These are phyloP conservation scores for Enteromius unitaeniatus DNA, from an alignment of 2,797 vertebrate species.

Conservation along the genomic window DNA sequence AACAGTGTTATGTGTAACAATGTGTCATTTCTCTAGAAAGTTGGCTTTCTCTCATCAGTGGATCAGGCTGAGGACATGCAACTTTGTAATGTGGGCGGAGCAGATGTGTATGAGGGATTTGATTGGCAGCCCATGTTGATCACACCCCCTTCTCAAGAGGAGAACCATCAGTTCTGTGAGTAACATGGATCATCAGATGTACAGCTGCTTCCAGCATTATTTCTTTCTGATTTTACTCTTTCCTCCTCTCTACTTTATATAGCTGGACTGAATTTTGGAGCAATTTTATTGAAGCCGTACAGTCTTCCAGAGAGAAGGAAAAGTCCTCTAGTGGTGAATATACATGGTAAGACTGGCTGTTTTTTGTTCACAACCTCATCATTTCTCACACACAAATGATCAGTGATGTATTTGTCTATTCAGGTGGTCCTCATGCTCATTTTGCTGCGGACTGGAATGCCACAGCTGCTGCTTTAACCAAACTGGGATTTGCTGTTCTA, in stretches of 20 bases:
- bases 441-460: slow-evolving; percentile 83
- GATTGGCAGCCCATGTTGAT: slow-evolving; percentile 78
- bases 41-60: slow-evolving; percentile 72
- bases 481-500: slow-evolving; percentile 82
- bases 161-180: slow-evolving; percentile 77
- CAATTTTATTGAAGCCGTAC: slow-evolving; percentile 77
- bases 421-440: slow-evolving; percentile 86
- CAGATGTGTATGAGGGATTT: slow-evolving; percentile 71
- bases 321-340: slow-evolving; percentile 80
- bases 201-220: background rate
- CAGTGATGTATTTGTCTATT: slow-evolving; percentile 25
- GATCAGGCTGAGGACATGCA: slow-evolving; percentile 65
- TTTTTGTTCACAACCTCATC: background rate
- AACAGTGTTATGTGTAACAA: slow-evolving; percentile 29
- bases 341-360: slow-evolving; percentile 78
- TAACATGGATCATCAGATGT: background rate
- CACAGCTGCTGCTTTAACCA: slow-evolving; percentile 77
- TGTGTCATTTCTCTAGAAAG: slow-evolving; percentile 69
- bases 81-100: slow-evolving; percentile 75
- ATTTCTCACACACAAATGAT: background rate
- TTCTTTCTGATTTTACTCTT: background rate
- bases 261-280: slow-evolving; percentile 82
- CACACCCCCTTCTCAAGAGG: slow-evolving; percentile 68
- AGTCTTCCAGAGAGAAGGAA: slow-evolving; percentile 44
- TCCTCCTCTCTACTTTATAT: background rate